These are phyloP conservation scores for Pseudopipra pipra DNA, from an alignment of 2,113 vertebrate species.

Conservation along the genomic window DNA sequence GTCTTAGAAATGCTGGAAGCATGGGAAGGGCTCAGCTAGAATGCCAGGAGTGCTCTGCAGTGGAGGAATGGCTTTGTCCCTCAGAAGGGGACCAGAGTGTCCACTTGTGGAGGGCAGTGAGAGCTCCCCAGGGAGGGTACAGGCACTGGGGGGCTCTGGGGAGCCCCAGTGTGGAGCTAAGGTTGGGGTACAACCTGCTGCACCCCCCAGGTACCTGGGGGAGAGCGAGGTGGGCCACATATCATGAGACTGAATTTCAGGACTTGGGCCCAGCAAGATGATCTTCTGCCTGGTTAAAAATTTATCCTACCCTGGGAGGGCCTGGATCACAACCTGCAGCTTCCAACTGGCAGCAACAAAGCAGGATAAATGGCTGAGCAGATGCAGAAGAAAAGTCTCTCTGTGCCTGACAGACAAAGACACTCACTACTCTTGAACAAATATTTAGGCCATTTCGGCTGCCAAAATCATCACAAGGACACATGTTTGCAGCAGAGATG, in stretches of 20 bases:
- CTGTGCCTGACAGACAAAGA: constrained; percentile 45
- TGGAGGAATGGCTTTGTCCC: neutral
- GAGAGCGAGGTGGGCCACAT: rapidly evolving
- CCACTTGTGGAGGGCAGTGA: rapidly evolving
- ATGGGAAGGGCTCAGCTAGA: neutral
- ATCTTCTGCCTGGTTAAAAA: neutral
- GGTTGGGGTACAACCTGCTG: neutral
- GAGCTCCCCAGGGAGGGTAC: neutral
- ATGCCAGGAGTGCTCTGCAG: neutral
- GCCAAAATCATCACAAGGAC: constrained; percentile 36
- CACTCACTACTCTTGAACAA: constrained; percentile 16
- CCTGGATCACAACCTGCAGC: neutral
- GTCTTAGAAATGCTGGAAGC: neutral
- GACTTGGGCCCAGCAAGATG: rapidly evolving
- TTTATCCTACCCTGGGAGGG: neutral
- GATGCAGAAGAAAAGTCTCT: constrained; percentile 28
- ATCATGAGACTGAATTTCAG: neutral
- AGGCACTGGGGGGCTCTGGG: rapidly evolving
- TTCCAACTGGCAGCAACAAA: constrained; percentile 55
- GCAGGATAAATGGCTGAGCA: constrained; percentile 16
- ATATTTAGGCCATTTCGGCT: constrained; percentile 6
- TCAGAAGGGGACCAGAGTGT: rapidly evolving
- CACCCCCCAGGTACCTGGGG: rapidly evolving
- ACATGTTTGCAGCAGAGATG: neutral
- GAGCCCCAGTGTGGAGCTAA: rapidly evolving